Conservation (phyloP, 1,140 invertebrate genomes). For the Papilio machaon region DNA sequence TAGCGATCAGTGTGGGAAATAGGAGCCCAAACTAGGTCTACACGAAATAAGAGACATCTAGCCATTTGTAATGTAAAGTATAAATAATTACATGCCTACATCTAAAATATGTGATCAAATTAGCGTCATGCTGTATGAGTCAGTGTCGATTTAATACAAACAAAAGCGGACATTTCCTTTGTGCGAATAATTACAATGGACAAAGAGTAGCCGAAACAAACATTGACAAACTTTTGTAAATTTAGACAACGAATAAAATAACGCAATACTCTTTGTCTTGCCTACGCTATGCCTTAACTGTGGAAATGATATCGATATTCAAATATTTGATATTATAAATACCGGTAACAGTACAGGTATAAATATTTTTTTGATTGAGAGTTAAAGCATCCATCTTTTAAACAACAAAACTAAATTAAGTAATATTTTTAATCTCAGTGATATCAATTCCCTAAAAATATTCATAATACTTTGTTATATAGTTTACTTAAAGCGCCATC, state of each 20-base stretch:
- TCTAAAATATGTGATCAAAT: slow-evolving; percentile 10
- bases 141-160: background rate
- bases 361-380: too few relatives aligned
- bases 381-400: too few relatives aligned
- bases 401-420: too few relatives aligned
- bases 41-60: background rate
- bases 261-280: background rate
- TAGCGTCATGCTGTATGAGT: background rate
- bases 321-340: slow-evolving; percentile 5
- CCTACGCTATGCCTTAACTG: background rate
- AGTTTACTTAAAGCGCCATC: slow-evolving; percentile 44
- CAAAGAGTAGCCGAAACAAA: slow-evolving; percentile 7
- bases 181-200: slow-evolving; percentile 16
- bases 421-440: background rate
- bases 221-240: slow-evolving; percentile 13
- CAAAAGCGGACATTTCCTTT: slow-evolving; percentile 13
- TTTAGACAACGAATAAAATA: background rate
- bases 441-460: background rate
- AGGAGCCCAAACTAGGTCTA: too few relatives aligned
- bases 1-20: too few relatives aligned
- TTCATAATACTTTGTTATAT: background rate
- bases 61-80: background rate
- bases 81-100: background rate
- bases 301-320: background rate
- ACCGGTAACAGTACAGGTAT: background rate